Conservation (phyloP, 2,797 vertebrate genomes). For the Oryzias dopingdopingensis region DNA sequence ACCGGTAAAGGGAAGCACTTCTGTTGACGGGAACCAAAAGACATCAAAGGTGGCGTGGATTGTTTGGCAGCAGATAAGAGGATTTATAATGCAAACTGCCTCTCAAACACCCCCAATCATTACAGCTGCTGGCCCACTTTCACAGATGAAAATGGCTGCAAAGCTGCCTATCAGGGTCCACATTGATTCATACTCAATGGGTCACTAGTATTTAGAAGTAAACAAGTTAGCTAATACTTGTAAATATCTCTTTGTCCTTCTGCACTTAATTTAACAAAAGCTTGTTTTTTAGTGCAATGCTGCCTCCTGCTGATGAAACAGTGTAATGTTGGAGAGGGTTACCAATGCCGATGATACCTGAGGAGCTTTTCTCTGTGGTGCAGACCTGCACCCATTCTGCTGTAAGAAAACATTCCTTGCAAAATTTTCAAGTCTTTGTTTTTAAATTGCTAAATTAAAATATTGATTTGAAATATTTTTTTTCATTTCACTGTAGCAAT, state of each 20-base stretch:
- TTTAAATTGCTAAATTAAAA: too few species aligned
- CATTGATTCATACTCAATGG: conserved; percentile 39
- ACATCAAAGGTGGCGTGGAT: conserved; percentile 46
- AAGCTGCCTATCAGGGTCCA: conserved; percentile 29
- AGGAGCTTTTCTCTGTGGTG: too few species aligned
- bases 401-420: too few species aligned
- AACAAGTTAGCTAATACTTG: conserved; percentile 50
- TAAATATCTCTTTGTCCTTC: conserved; percentile 36
- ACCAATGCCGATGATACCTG: too few species aligned
- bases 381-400: too few species aligned
- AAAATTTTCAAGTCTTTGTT: too few species aligned
- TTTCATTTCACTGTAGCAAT: too few species aligned
- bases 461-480: too few species aligned
- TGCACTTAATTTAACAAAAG: background rate
- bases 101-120: conserved; percentile 34
- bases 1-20: conserved; percentile 22
- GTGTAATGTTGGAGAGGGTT: background rate
- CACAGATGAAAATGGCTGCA: conserved; percentile 31
- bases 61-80: conserved; percentile 51
- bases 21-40: conserved; percentile 31
- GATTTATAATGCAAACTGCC: conserved; percentile 26
- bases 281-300: conserved; percentile 32
- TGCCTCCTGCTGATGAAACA: conserved; percentile 54
- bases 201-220: conserved; percentile 32
- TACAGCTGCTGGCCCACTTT: conserved; percentile 48